Percentiles rank a stretch among this genome's conserved stretches.
These are phyloP conservation scores for Elaeidobius kamerunicus DNA, from an alignment of 2,888 invertebrate genomes.

Conservation along the genomic window DNA sequence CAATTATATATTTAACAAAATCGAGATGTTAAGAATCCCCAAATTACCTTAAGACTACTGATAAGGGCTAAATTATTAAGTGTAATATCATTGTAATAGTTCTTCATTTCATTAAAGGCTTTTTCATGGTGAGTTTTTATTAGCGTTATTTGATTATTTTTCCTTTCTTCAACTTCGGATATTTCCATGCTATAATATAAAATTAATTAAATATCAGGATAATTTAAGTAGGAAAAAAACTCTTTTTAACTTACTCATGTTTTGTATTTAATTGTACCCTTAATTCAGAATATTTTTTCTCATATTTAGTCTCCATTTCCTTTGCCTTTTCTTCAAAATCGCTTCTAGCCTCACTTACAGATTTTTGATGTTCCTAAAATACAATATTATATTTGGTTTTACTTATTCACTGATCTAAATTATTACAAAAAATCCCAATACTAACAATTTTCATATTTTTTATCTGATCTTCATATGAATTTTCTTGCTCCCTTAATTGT, in stretches of 20 bases:
- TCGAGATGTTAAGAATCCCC: too few species aligned
- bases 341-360: conserved; percentile 57
- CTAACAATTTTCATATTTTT: conserved; percentile 65
- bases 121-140: conserved; percentile 80
- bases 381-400: conserved; percentile 37
- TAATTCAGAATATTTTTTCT: conserved; percentile 69
- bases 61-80: conserved; percentile 90
- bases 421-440: conserved; percentile 24
- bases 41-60: conserved; percentile 78
- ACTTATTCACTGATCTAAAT: conserved; percentile 9
- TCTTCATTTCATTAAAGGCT: conserved; percentile 86
- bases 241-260: conserved; percentile 49
- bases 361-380: conserved; percentile 48
- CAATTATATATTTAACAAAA: too few species aligned
- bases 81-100: conserved; percentile 93
- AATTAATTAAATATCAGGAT: not conserved
- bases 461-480: conserved; percentile 69
- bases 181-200: conserved; percentile 65
- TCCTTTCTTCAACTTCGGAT: conserved; percentile 86
- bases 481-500: conserved; percentile 65
- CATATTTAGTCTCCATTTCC: conserved; percentile 68
- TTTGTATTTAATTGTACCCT: conserved; percentile 69
- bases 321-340: conserved; percentile 66
- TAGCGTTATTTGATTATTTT: conserved; percentile 81
- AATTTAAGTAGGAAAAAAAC: not conserved